Conservation (phyloP, 1,140 invertebrate species). For the Marisa cornuarietis region DNA sequence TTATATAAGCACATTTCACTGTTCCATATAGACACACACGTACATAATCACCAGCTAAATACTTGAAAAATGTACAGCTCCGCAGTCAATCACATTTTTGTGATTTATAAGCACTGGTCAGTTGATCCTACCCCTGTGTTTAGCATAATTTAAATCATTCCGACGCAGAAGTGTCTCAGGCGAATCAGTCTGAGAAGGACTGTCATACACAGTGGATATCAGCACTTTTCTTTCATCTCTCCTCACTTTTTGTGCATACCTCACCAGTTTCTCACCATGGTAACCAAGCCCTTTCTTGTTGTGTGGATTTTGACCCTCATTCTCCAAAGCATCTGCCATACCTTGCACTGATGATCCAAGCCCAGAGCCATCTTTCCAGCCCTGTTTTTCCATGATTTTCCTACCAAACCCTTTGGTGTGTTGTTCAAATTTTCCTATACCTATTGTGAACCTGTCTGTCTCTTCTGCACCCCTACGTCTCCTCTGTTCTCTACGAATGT, state of each 20-base stretch:
- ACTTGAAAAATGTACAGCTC: too few relatives aligned
- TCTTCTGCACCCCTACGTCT: slow-evolving; percentile 52
- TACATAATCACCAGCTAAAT: not conserved
- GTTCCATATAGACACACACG: not conserved
- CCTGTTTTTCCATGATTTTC: slow-evolving; percentile 69
- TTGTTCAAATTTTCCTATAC: slow-evolving; percentile 67
- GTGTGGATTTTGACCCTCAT: slow-evolving; percentile 61
- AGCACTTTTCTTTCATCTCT: slow-evolving; percentile 24
- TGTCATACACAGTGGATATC: slow-evolving; percentile 58
- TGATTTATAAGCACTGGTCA: not conserved
- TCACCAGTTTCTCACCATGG: slow-evolving; percentile 50
- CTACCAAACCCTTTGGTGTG: slow-evolving; percentile 68
- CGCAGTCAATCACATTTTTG: too few relatives aligned
- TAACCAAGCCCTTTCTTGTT: slow-evolving; percentile 62
- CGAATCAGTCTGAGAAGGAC: slow-evolving; percentile 49
- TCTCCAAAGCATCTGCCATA: slow-evolving; percentile 60
- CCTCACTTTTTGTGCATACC: slow-evolving; percentile 29
- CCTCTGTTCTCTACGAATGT: slow-evolving; percentile 66
- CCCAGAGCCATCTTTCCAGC: slow-evolving; percentile 71
- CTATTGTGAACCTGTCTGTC: slow-evolving; percentile 51
- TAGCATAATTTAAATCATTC: slow-evolving; percentile 50
- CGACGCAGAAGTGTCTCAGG: slow-evolving; percentile 43
- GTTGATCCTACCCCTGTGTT: slow-evolving; percentile 40
- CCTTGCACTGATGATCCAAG: slow-evolving; percentile 64
- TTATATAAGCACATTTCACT: not conserved